phyloP scores from a whole-genome alignment of 1,140 invertebrate genomes.

The Drosophila melanica region DNA sequence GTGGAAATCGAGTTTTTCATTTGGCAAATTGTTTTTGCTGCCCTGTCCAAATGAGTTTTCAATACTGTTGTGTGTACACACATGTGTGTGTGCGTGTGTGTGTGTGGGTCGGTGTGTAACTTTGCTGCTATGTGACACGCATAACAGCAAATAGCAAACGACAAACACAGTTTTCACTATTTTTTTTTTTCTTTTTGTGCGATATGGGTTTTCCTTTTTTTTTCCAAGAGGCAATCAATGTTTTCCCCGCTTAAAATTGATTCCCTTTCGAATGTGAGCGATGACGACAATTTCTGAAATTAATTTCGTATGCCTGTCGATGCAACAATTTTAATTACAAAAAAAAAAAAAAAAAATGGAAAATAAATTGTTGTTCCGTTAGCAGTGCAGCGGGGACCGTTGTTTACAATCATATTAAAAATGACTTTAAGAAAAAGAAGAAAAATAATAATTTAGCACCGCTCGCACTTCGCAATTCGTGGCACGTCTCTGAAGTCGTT shows the following conservation, averaged over 20 bases:
- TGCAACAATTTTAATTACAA: slow-evolving; percentile 42
- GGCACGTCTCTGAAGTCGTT: slow-evolving; percentile 47
- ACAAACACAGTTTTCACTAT: slow-evolving; percentile 47
- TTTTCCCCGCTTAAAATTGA: slow-evolving; percentile 58
- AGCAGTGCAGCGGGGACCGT: slow-evolving; percentile 11
- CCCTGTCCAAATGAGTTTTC: slow-evolving; percentile 60
- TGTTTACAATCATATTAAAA: slow-evolving; percentile 57
- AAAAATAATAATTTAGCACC: slow-evolving; percentile 38
- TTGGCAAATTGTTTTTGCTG: slow-evolving; percentile 42
- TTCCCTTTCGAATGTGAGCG: slow-evolving; percentile 67
- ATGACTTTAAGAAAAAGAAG: slow-evolving; percentile 2
- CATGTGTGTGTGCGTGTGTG: slow-evolving; percentile 4
- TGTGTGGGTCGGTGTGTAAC: not conserved
- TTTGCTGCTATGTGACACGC: slow-evolving; percentile 42
- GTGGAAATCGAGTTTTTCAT: slow-evolving; percentile 44
- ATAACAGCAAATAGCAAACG: slow-evolving; percentile 27
- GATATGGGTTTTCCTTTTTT: too few relatives aligned
- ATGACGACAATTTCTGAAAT: slow-evolving; percentile 54
- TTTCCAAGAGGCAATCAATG: slow-evolving; percentile 65
- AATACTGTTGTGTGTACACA: slow-evolving; percentile 35
- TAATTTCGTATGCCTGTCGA: slow-evolving; percentile 17
- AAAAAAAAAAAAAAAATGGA: slow-evolving; percentile 11
- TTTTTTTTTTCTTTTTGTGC: slow-evolving; percentile 11
- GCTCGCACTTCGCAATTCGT: slow-evolving; percentile 24
- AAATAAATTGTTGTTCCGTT: not conserved